These are phyloP conservation scores for Teleopsis dalmanni DNA, from an alignment of 1,140 invertebrate genomes.

Conservation along the genomic window DNA sequence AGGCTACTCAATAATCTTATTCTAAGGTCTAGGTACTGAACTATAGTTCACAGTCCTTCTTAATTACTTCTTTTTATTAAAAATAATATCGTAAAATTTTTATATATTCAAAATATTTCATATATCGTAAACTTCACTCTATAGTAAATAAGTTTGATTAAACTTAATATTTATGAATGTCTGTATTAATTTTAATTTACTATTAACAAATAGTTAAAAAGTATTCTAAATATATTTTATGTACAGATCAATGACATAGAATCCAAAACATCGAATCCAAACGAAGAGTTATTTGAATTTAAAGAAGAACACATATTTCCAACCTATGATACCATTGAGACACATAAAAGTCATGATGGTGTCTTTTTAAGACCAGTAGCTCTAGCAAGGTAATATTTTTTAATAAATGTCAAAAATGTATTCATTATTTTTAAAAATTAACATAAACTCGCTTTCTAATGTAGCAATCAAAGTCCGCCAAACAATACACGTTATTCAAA, in stretches of 20 bases:
- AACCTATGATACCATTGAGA: constrained; percentile 15
- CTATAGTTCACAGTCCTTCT: too few relatives aligned
- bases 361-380: constrained; percentile 57
- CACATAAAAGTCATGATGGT: constrained; percentile 49
- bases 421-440: neutral
- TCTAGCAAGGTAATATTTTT: constrained; percentile 45
- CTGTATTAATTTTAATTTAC: too few relatives aligned
- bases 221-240: neutral
- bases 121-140: too few relatives aligned
- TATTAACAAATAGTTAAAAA: neutral
- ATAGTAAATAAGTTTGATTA: too few relatives aligned
- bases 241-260: constrained; percentile 7
- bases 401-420: neutral
- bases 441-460: neutral
- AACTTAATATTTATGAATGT: too few relatives aligned
- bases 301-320: constrained; percentile 9
- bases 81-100: too few relatives aligned
- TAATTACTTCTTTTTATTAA: too few relatives aligned
- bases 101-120: too few relatives aligned
- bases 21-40: too few relatives aligned
- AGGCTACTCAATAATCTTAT: too few relatives aligned
- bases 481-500: constrained; percentile 55
- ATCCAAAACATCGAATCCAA: constrained; percentile 4
- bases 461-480: constrained; percentile 41
- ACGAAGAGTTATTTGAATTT: constrained; percentile 7